These are phyloP conservation scores for Caenorhabditis sp. DNA, from an alignment of 2,888 invertebrate genomes.

Conservation along the genomic window DNA sequence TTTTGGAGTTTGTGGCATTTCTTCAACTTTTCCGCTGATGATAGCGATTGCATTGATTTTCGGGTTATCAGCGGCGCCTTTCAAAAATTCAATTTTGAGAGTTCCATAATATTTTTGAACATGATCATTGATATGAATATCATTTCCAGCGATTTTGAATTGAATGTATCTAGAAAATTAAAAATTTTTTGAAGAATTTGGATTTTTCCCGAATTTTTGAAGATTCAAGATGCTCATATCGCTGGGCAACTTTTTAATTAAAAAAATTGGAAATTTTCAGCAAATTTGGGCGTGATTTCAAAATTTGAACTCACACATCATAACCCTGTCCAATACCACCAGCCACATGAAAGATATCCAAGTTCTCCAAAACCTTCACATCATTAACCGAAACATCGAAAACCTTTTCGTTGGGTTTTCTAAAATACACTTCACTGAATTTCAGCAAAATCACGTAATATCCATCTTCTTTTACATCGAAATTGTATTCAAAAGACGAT, in stretches of 20 bases:
- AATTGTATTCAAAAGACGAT: neutral
- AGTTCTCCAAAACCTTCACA: neutral
- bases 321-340: neutral
- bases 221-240: no score
- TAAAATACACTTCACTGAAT: conserved; percentile 2
- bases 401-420: neutral
- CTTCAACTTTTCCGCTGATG: neutral
- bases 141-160: neutral
- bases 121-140: neutral
- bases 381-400: conserved; percentile 1
- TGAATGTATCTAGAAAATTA: neutral
- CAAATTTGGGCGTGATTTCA: no score
- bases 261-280: no score
- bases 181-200: no score
- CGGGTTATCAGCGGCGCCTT: conserved; percentile 3
- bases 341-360: neutral
- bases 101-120: neutral
- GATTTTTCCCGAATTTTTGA: no score
- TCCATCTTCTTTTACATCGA: neutral
- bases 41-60: conserved; percentile 4
- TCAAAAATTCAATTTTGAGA: neutral
- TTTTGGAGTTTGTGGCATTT: neutral
- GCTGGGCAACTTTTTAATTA: no score
- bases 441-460: neutral
- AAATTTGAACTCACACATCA: neutral